Evolutionary conservation across 2,797 vertebrate species (phyloP), one percentile per base, ranked within the genome.

Genomic region (Meda fulgida): DNA sequence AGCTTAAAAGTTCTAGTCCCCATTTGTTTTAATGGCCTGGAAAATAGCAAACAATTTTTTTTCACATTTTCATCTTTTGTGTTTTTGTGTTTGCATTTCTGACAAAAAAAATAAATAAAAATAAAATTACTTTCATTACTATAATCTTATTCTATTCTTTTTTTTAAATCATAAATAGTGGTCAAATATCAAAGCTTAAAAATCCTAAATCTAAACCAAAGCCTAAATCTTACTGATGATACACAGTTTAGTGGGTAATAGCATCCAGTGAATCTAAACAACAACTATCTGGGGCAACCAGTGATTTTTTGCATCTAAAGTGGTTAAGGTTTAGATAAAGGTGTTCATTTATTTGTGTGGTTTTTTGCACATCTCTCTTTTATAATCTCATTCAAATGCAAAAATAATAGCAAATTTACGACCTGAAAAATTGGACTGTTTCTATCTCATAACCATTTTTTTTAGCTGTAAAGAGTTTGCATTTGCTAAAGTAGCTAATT

Each of bases 301-400:
- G 46, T 13, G 2, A 38, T 36, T n/a, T 51, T 36, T 23, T n/a
- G 46, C 26, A 21, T 75, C 10, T 7, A 14, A 53, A 34, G 46
- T 34, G 16, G 40, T 26, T 73, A 21, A 31, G 1, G 18, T 21
- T 31, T 31, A 26, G 19, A 8, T 73, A 73, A 73, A 73, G 26
- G 9, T 11, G 9, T 51, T 21, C 4, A 51, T 31, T 48, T 7
- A 31, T 73, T 19, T 48, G 8, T 29, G 1, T 31, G 4, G n/a
- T 21, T 76, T 73, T 23, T 53, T 51, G 29, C 16, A 34, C 21
- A 36, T 36, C 6, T 8, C 31, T 58, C 19, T 55, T 76, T 34
- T 21, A 70, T 82, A 83, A 84, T 34, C 86, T 80, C 8, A 40
- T 77, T 63, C 2, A 80, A 18, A 51, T 48, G 19, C 29, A 16